These are phyloP conservation scores for Palythoa grandiflora DNA, from an alignment of 92 coral and sea anemone species.

Conservation along the genomic window DNA sequence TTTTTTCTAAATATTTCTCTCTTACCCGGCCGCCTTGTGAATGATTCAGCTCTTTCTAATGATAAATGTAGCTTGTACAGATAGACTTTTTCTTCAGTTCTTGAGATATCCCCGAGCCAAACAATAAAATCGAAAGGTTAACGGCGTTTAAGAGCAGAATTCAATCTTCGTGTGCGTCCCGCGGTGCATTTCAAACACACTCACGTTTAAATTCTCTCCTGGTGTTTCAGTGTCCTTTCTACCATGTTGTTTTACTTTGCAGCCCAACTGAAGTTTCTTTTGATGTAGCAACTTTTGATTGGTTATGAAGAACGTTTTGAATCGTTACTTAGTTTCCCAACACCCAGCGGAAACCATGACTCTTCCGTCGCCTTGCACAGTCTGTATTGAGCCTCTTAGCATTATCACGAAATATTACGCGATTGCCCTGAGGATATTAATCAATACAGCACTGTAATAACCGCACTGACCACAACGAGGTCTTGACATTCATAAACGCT, in stretches of 20 bases:
- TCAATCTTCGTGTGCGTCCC: not conserved
- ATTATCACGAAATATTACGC: not conserved
- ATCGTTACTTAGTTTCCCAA: not conserved
- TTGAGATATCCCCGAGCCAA: not conserved
- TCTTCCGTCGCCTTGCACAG: not conserved
- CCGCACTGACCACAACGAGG: constrained; percentile 10
- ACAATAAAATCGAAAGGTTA: not conserved
- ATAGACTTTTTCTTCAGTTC: not conserved
- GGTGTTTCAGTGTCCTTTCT: not conserved
- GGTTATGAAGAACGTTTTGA: not conserved
- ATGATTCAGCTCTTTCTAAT: not conserved
- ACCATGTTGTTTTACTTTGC: not conserved
- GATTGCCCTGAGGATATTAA: constrained; percentile 1
- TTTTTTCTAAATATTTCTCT: not conserved
- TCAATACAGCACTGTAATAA: not conserved
- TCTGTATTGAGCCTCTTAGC: not conserved
- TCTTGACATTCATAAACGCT: not conserved
- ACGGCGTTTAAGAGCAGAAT: not conserved
- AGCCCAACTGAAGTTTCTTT: not conserved
- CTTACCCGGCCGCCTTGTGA: not conserved
- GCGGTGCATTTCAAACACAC: not conserved
- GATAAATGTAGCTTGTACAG: not conserved
- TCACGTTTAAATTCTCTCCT: not conserved
- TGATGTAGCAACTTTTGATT: not conserved
- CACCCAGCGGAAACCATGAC: constrained; percentile 18